These are phyloP conservation scores for Sphaerophoria rueppellii DNA, from an alignment of 2,888 invertebrate species.

Conservation along the genomic window DNA sequence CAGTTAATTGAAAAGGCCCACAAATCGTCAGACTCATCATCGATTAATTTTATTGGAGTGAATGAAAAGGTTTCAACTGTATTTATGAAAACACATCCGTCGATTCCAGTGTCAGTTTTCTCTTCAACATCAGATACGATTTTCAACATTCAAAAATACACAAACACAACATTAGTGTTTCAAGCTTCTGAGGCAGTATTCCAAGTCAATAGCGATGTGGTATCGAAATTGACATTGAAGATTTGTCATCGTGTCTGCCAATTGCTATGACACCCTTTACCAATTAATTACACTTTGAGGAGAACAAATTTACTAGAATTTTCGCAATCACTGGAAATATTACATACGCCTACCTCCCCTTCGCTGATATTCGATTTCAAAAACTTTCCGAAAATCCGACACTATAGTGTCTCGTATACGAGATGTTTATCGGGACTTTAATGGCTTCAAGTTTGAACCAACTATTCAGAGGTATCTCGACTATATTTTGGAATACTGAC, in stretches of 20 bases:
- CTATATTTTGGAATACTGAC: constrained; percentile 27
- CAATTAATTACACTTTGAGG: background rate
- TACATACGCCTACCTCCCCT: constrained; percentile 27
- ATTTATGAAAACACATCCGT: background rate
- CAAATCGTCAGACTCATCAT: too few species aligned
- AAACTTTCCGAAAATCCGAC: background rate
- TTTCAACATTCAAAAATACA: background rate
- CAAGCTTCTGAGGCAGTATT: background rate
- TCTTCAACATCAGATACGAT: background rate
- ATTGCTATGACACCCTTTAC: background rate
- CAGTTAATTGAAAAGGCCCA: too few species aligned
- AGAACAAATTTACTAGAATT: constrained; percentile 37
- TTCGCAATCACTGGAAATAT: constrained; percentile 4
- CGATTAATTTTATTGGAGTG: too few species aligned
- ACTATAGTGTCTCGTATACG: too few species aligned
- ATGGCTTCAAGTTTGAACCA: constrained; percentile 38
- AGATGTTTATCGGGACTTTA: constrained; percentile 23
- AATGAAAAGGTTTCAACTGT: background rate
- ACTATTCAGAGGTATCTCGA: constrained; percentile 25
- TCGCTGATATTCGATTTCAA: constrained; percentile 24
- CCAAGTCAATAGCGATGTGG: too few species aligned
- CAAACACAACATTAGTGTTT: background rate
- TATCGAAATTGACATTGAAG: background rate
- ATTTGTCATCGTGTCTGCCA: constrained; percentile 15
- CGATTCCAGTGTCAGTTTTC: background rate